Evolutionary conservation across 30 jellyfish, hydroid and myxozoan genomes (phyloP), one percentile per base, ranked within the genome.

Genomic region (Turritopsis rubra): DNA sequence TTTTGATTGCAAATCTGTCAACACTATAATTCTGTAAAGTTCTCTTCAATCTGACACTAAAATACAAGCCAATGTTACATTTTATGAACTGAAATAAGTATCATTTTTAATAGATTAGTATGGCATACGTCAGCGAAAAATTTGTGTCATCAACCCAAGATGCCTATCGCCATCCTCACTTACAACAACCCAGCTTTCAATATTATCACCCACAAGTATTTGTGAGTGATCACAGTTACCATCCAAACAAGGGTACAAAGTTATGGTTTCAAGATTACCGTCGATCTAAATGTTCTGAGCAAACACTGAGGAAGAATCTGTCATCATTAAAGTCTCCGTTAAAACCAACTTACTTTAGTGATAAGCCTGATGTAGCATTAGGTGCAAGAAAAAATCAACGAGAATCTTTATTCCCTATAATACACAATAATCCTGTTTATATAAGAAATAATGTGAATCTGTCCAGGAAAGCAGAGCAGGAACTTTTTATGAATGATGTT

Each of bases 341-440:
- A 16, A 26, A 90, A 77, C 96, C 96, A n/a, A 83, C 96, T 1
- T 81, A 83, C 88, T 17, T 65, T 30, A 84, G 92, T 60, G 96
- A 89, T 71, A 84, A 85, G 71, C 86, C 91, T 16, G 94, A 85
- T 75, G 82, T 89, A 26, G 96, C 85, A 17, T 82, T 89, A 75
- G 96, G 96, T 20, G 78, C 84, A 41, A 74, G 96, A 54, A 85
- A 89, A 78, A 71, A 76, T 21, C 89, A 89, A 72, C 88, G 94
- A 21, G 96, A 89, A 79, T 72, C 92, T 3, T 86, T 84, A 1
- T 89, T 89, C 71, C 96, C 96, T 21, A 71, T 85, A 53, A 81
- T 89, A 53, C 96, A 89, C 1, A 89, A 89, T 52, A 89, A 89
- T 52, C 96, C 96, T 30, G 81, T 89, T 24, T 89, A 89, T 76